Evolutionary conservation across 2,888 invertebrate species (phyloP), one percentile per base, ranked within the genome.

Genomic region (Mimachlamys varia): DNA sequence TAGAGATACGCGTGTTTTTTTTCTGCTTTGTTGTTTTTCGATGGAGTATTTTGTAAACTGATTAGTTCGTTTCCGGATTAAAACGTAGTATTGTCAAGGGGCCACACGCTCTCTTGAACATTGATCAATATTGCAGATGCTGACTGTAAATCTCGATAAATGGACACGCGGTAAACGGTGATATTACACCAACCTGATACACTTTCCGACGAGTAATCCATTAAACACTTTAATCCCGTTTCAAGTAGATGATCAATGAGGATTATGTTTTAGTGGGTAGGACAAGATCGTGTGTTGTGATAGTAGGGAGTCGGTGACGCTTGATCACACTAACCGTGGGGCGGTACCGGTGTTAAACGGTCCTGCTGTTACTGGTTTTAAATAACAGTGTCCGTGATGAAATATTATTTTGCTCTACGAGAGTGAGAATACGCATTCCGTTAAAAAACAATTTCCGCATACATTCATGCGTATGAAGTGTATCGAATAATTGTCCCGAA

Each of bases 61-160:
- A 76, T 76, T 76, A 33, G 76, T 22, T 76, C 76, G 22, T 33
- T 76, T 76, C 76, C 76, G 27, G 76, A 76, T 76, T 76, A 76
- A 76, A 33, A 10, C 15, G 76, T 7, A 33, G 33, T 76, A 76
- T 76, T 33, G 76, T 76, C 33, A 10, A 27, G 7, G 33, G 12
- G 33, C 10, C 27, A 27, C 22, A 10, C 12, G 22, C 76, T 33
- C 76, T 27, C 27, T 0, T 33, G 76, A 33, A 27, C 76, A 15
- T 76, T 76, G 76, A 76, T 76, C 76, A 33, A 10, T 33, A 22
- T 33, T 76, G 27, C 0, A 76, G 27, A 76, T 19, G 27, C 33
- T 76, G 0, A 76, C 76, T 33, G 76, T 15, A 33, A 76, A 76
- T 22, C 27, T 15, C 33, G 76, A 19, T 33, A 33, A 76, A 12